Base-by-base conservation (phyloP, 1,140 invertebrate species). In the Eumaeus atala region DNA sequence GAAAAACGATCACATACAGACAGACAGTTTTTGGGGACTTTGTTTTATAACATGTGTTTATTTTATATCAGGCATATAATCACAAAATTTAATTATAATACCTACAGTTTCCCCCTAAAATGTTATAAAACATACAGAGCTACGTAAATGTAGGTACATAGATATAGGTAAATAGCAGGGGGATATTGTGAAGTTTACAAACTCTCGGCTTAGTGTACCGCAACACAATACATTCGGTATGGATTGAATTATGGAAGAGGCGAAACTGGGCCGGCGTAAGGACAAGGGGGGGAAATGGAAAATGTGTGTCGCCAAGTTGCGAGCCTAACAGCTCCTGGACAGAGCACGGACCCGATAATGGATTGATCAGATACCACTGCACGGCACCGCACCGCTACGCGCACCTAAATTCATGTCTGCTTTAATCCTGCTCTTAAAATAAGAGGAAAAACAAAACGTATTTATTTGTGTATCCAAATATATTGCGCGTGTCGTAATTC, bases 251-350 rank as follows among this genome's bases (percentile, higher is more conserved):
- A 81, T 84, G 72, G 70, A 69, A 71, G 67, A 66, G 66, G 65
- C 61, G 63, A 65, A 73, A 70, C 69, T 80, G 69, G 66, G 70
- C 70, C 73, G 70, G 64, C 60, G 66, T 67, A 62, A 76, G 69
- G 68, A 76, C 69, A 72, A 70, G 69, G 61, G 70, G 56, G 70
- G 77, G 72, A 77, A 85, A 85, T 83, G 79, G 79, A 80, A 83
- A 82, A 82, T 82, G 71, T 78, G 72, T 82, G 82, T 82, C 69
- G 72, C 70, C 71, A 85, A 76, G 62, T 82, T 77, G 65, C 66
- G 64, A 48, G 72, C 72, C 74, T 74, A 74, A 76, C 75, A 77
- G 68, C 69, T 71, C 64, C 70, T 78, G 78, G 72, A 74, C 73
- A 72, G 57, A 64, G 63, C 55, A n/a, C n/a, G n/a, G 56, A 62